Base-by-base conservation (phyloP, 2,797 vertebrate species). In the Sciurus carolinensis region DNA sequence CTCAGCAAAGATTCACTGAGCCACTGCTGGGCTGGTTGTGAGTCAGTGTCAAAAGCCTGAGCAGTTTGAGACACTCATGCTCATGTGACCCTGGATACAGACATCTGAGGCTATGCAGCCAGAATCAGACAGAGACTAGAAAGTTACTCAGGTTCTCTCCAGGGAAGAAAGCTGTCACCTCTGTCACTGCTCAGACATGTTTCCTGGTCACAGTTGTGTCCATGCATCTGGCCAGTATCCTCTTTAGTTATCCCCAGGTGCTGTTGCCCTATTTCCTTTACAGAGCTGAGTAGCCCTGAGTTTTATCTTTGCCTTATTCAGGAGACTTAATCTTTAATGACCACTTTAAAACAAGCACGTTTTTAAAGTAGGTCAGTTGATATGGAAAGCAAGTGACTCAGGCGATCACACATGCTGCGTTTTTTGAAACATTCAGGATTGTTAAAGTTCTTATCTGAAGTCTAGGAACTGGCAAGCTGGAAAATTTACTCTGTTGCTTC, bases 391-490 rank as follows among this genome's bases (percentile, higher is more conserved):
- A 66, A 87, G 52, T 26, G 75, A 54, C 7, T 82, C 33, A 11
- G 66, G 30, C 0, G 12, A 66, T 36, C 50, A 83, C 87, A 87
- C 39, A 26, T 20, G 1, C 24, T n/a, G 69, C 3, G 15, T 39
- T 91, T 90, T 54, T 97, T 82, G 69, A 95, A 95, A 96, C 3
- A 9, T 24, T 71, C 5, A 26, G 13, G 59, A 20, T 93, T 95
- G 44, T 85, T 73, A 75, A 97, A 97, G 44, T 91, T 92, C 81
- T 87, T 87, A 85, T 71, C 64, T 86, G 88, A 95, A 92, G 64
- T 57, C 76, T 59, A 47, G 69, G 66, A 79, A 54, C 50, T 73
- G 62, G 50, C 33, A 85, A 94, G 30, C 39, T 91, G 76, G 47
- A 72, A 42, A 88, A 64, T 36, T 71, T 17, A 86, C 18, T 67